Evolutionary conservation across 1,140 invertebrate species (phyloP).

Genomic region (Bombus waltoni): DNA sequence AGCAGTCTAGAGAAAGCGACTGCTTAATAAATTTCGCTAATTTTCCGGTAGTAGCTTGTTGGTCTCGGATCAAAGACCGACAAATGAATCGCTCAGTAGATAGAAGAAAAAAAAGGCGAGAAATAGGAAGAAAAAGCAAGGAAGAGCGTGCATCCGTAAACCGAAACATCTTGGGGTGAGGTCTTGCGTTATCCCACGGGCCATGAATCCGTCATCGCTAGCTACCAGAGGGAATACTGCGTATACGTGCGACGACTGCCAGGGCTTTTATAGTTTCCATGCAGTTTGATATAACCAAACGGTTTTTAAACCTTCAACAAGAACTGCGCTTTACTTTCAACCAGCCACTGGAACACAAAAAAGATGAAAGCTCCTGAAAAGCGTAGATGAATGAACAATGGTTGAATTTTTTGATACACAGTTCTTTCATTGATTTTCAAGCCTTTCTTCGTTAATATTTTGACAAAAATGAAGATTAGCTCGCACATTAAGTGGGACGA

Average conservation of each 20-base stretch:
- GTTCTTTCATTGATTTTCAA: not conserved
- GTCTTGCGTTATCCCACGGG: constrained; percentile 64
- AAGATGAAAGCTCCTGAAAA: not conserved
- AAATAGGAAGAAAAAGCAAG: constrained; percentile 39
- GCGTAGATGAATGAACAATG: not conserved
- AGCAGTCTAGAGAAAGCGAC: not conserved
- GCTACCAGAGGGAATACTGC: constrained; percentile 54
- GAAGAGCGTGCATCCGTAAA: constrained; percentile 38
- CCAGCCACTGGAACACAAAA: not conserved
- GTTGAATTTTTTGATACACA: not conserved
- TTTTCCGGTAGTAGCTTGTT: constrained; percentile 69
- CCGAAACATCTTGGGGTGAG: constrained; percentile 45
- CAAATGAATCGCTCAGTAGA: constrained; percentile 72
- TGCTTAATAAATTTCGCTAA: constrained; percentile 73
- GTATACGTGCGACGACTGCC: constrained; percentile 46
- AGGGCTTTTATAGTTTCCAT: constrained; percentile 74
- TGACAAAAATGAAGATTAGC: not conserved
- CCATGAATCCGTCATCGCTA: constrained; percentile 79
- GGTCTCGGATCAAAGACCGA: constrained; percentile 72
- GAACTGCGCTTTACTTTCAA: constrained; percentile 17
- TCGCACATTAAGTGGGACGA: not conserved
- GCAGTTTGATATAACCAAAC: constrained; percentile 27
- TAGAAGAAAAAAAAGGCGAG: constrained; percentile 32
- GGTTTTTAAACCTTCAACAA: constrained; percentile 33
- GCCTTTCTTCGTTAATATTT: not conserved